Conservation (phyloP, 1,140 invertebrate genomes). For the Drosophila mauritiana region DNA sequence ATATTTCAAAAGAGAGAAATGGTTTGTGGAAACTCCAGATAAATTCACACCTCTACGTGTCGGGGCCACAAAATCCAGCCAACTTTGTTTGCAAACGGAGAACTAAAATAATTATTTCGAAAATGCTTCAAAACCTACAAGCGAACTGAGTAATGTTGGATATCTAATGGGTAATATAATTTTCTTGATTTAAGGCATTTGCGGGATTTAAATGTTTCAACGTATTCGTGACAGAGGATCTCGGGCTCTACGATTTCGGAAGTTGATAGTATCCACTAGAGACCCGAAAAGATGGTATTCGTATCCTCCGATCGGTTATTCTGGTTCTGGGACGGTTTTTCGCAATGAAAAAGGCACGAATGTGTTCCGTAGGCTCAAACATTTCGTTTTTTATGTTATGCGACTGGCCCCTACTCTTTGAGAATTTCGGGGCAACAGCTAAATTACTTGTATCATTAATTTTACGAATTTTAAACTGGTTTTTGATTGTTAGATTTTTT, state of each 20-base stretch:
- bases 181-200: slow-evolving; percentile 70
- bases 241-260: background rate
- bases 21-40: background rate
- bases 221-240: slow-evolving; percentile 48
- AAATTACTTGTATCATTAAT: slow-evolving; percentile 49
- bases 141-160: slow-evolving; percentile 45
- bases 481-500: slow-evolving; percentile 31
- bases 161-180: slow-evolving; percentile 75
- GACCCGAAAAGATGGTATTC: slow-evolving; percentile 6
- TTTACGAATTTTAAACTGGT: slow-evolving; percentile 60
- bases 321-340: slow-evolving; percentile 74
- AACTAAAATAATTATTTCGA: slow-evolving; percentile 24
- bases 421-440: slow-evolving; percentile 56
- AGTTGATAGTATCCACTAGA: background rate
- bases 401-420: slow-evolving; percentile 60
- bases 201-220: slow-evolving; percentile 61
- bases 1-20: background rate
- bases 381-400: slow-evolving; percentile 45
- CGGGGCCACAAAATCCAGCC: slow-evolving; percentile 29
- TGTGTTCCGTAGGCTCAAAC: slow-evolving; percentile 62
- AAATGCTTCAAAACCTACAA: slow-evolving; percentile 63
- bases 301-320: slow-evolving; percentile 22
- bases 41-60: background rate
- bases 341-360: slow-evolving; percentile 80
- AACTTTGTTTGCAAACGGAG: slow-evolving; percentile 50